Conservation (phyloP, 2,797 vertebrate species). For the Hippocampus kuda region DNA sequence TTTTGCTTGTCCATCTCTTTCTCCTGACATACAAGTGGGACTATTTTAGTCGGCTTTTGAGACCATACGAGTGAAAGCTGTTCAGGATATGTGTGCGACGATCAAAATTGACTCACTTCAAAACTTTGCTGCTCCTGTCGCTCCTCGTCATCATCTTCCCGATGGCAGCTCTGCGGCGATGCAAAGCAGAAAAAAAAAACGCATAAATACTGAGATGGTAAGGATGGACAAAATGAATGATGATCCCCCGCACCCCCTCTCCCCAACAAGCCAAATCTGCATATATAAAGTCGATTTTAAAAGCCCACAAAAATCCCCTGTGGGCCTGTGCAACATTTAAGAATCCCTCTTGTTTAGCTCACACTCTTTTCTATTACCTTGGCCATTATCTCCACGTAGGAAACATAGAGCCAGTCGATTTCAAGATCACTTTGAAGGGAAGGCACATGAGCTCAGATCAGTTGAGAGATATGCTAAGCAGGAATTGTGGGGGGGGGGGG, state of each 20-base stretch:
- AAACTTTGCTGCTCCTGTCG: conserved; percentile 82
- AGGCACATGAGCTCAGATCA: neutral
- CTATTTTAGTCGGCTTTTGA: neutral
- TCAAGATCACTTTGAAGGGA: conserved; percentile 67
- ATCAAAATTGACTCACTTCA: conserved; percentile 73
- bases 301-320: neutral
- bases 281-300: neutral
- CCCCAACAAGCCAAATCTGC: neutral
- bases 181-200: neutral
- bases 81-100: neutral
- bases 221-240: neutral
- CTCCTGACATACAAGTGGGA: conserved; percentile 64
- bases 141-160: conserved; percentile 69
- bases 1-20: conserved; percentile 96
- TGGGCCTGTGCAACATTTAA: neutral
- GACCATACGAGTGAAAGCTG: neutral
- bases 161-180: conserved; percentile 77
- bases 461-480: neutral
- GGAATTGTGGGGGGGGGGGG: conserved; percentile 4
- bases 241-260: no score
- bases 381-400: conserved; percentile 88
- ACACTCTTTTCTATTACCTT: conserved; percentile 66
- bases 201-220: neutral
- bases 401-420: conserved; percentile 78
- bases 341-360: neutral